phyloP scores from a whole-genome alignment of 2,888 invertebrate species.

The Eupithecia subfuscata region DNA sequence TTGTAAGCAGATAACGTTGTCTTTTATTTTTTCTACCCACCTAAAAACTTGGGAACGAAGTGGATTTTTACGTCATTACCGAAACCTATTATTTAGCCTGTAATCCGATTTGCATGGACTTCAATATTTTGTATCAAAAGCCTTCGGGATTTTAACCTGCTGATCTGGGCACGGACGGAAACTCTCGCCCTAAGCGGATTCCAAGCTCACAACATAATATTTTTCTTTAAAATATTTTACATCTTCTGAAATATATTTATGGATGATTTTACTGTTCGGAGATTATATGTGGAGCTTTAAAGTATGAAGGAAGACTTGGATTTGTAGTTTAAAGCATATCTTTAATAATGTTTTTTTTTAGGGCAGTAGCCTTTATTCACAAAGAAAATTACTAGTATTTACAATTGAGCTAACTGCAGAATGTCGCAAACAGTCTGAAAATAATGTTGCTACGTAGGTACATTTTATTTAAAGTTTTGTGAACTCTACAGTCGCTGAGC shows the following conservation, averaged over 20 bases:
- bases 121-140: slow-evolving; percentile 31
- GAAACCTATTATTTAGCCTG: slow-evolving; percentile 11
- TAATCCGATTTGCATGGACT: slow-evolving; percentile 27
- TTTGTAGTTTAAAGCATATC: neutral
- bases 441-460: no score
- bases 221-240: slow-evolving; percentile 49
- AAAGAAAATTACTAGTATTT: no score
- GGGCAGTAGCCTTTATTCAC: no score
- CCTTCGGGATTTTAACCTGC: slow-evolving; percentile 25
- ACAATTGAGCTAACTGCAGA: no score
- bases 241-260: slow-evolving; percentile 8
- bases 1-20: neutral
- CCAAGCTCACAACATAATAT: slow-evolving; percentile 51
- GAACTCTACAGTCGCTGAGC: no score
- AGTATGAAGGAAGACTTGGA: neutral
- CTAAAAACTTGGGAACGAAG: neutral
- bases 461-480: neutral
- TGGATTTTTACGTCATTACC: neutral
- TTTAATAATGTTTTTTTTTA: no score
- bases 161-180: slow-evolving; percentile 20
- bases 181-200: slow-evolving; percentile 49
- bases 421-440: no score
- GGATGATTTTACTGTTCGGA: neutral
- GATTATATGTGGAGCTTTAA: neutral
- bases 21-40: neutral